Base-by-base conservation (phyloP, 2,888 invertebrate genomes). In the Xylota segnis region DNA sequence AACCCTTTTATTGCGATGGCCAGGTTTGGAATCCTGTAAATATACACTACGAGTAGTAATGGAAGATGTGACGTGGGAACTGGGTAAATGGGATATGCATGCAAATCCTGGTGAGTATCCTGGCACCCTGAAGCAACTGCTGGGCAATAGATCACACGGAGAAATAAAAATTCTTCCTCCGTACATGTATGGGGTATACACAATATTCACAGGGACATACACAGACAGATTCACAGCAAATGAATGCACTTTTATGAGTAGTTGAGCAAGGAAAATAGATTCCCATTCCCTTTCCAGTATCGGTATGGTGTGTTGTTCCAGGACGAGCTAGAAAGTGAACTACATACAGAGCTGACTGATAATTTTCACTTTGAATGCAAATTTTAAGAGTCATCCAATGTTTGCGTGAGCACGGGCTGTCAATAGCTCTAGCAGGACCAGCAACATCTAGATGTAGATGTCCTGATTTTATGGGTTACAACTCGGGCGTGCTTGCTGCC, bases 191-290 rank as follows among this genome's bases (percentile, higher is more conserved):
- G 7, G 34, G 0, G 37, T 66, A 45, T n/a, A 34, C 43, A 32
- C 14, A 52, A 32, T 23, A 52, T 40, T 12, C 16, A 27, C 23
- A 37, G 10, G n/a, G n/a, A 59, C 34, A 12, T 12, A 66, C 14
- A 58, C 14, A 37, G 10, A 0, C 43, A 14, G 5, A 14, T 14
- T 71, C 50, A 52, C 75, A 58, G 54, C 71, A 58, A 86, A 81
- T 86, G 81, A 86, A 86, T 86, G 86, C 86, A 81, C 47, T 81
- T 86, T 86, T 81, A 56, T 76, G 82, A 82, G 81, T 77, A 72
- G 72, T 56, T 66, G 86, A 77, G 76, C 81, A 82, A 52, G 71
- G 54, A 82, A 82, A 81, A 86, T 72, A 63, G 63, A 77, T 82
- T 52, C 43, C 65, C n/a, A 40, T 79, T 50, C 50, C 32, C 50